These are phyloP conservation scores for Cryptoprocta ferox DNA, from an alignment of 2,797 vertebrate genomes.

Conservation along the genomic window DNA sequence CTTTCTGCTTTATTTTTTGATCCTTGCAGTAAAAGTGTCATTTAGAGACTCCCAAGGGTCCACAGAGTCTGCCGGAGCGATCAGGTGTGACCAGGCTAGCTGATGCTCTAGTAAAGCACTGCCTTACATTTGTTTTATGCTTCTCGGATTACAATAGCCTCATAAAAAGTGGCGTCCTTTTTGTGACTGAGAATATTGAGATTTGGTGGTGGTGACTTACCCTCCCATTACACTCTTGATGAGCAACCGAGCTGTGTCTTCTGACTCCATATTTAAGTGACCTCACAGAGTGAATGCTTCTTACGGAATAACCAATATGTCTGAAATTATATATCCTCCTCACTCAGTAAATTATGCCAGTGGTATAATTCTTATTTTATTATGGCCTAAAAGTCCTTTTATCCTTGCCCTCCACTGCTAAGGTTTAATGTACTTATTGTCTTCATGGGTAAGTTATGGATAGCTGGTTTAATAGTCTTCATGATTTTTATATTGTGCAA, in stretches of 20 bases:
- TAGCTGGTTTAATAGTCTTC: neutral
- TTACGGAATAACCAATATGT: neutral
- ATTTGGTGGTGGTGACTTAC: neutral
- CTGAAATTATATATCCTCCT: neutral
- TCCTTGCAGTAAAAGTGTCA: neutral
- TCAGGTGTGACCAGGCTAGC: neutral
- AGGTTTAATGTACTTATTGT: neutral
- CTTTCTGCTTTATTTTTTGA: neutral
- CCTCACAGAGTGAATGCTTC: neutral
- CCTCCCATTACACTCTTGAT: neutral
- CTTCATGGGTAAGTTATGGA: neutral
- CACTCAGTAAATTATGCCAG: neutral
- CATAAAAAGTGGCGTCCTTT: neutral
- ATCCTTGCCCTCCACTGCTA: neutral
- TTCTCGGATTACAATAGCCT: neutral
- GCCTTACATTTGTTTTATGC: neutral
- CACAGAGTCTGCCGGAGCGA: neutral
- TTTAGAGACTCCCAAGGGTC: neutral
- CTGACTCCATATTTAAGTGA: neutral
- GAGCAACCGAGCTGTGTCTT: neutral
- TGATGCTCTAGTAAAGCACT: neutral
- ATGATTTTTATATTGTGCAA: neutral
- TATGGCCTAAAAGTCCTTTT: constrained; percentile 34
- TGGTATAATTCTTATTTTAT: constrained; percentile 47
- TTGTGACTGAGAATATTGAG: neutral